Evolutionary conservation across 2,113 vertebrate genomes (phyloP), one percentile per base, ranked within the genome.

Genomic region (Phalacrocorax pelagicus): DNA sequence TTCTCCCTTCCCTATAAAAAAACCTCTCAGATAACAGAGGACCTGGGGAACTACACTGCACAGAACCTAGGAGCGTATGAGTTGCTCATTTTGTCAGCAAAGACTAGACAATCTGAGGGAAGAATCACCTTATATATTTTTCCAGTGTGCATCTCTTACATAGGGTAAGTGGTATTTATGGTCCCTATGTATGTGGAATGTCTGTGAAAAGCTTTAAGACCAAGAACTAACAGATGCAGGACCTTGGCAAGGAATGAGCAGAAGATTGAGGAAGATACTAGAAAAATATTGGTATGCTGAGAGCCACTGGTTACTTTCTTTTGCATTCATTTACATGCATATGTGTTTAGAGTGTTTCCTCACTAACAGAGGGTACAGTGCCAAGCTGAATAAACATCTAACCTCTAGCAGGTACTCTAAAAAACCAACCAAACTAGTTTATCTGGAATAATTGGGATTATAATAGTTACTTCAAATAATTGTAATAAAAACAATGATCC

Each of bases 31-130:
- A 14, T 16, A 54, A 58, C 3, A 20, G 21, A 49, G 21, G 14
- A 19, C 24, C 0, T 4, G 21, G 12, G 26, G 12, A 11, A 55
- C 3, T 1, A 16, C 10, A 19, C 38, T 27, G 32, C 55, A 27
- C 11, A 57, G 46, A 15, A 57, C 6, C 12, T 38, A 51, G 52
- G 4, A 72, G 7, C 6, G 22, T 3, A 65, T 0, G 0, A 0
- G 0, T 12, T 44, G 22, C 13, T 86, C 5, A n/a, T 79, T 74
- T 71, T 24, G 4, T 18, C 71, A 92, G 40, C 66, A 54, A 81
- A 86, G 23, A 30, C 62, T 17, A 52, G 36, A n/a, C 44, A 61
- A 54, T 4, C 30, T 34, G 62, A 70, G 47, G 32, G 19, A 70
- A 70, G 15, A 82, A 54, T 62, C 10, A 30, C 32, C 12, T 49